Evolutionary conservation across 2,113 vertebrate genomes (phyloP).

Genomic region (Danionella cerebrum): DNA sequence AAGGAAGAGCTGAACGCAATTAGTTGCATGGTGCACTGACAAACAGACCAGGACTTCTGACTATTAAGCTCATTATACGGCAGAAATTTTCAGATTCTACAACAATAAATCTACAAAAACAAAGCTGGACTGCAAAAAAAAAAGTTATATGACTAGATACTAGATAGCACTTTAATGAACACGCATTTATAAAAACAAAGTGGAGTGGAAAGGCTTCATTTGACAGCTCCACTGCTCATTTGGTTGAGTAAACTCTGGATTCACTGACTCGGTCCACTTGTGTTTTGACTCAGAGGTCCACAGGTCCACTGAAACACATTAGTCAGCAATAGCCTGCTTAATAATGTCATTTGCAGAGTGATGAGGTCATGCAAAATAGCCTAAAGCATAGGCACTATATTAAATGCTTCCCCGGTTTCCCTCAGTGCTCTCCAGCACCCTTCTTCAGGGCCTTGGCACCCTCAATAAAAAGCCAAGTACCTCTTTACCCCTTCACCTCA

Average conservation of each 20-base stretch:
- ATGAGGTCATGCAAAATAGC: not conserved
- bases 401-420: not conserved
- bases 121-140: too few species aligned
- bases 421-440: not conserved
- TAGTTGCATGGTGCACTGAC: too few species aligned
- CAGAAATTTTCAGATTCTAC: too few species aligned
- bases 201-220: not conserved
- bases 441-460: not conserved
- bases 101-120: too few species aligned
- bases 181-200: not conserved
- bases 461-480: constrained; percentile 1
- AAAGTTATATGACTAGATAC: too few species aligned
- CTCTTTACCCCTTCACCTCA: not conserved
- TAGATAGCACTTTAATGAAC: not conserved
- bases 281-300: not conserved
- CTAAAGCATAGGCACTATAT: not conserved
- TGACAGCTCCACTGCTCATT: not conserved
- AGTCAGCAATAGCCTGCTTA: not conserved
- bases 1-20: too few species aligned
- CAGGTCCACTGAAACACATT: not conserved
- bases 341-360: not conserved
- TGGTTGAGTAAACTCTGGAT: not conserved
- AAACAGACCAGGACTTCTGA: too few species aligned
- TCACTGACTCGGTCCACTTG: not conserved
- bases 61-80: too few species aligned